Evolutionary conservation across 2,113 vertebrate species (phyloP), one percentile per base, ranked within the genome.

Genomic region (Todiramphus chloris): DNA sequence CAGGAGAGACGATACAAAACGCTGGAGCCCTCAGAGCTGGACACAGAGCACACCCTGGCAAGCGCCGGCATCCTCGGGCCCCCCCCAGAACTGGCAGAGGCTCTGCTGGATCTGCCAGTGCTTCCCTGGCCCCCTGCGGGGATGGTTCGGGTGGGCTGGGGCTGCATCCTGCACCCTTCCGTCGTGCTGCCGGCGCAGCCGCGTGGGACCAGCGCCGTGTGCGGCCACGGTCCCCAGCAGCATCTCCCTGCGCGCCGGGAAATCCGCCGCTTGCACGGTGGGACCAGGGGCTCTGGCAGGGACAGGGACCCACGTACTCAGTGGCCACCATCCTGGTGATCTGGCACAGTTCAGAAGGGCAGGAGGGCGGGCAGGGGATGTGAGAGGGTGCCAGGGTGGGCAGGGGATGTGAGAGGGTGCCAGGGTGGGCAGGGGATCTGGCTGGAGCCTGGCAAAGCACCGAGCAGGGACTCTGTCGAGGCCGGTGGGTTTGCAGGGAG

Each of bases 201-300:
- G 0, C 7, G 1, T 1, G 8, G 60, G 37, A n/a, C 37, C 17
- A 8, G 87, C 83, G 4, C 68, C 1, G 12, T 13, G 51, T n/a
- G 18, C 3, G 5, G 51, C 51, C 11, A 2, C 0, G 8, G 66
- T 25, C 18, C 59, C 51, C 67, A 44, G 55, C 30, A 33, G 0
- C 10, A 81, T 31, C 37, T 33, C 37, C 39, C 55, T 5, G 11
- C 9, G 0, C 23, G 33, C 64, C 0, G 0, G 74, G 70, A 68
- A 58, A 48, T 19, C 48, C 69, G 8, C 30, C 37, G 79, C 46
- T 30, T 21, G 35, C 3, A 3, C 0, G 1, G 16, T 19, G 87
- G 70, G 3, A 1, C 25, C 8, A 2, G 35, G 46, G 24, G 21
- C 19, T 66, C 18, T 2, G 21, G 46, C 39, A 39, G 55, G n/a